phyloP scores from a whole-genome alignment of 2,888 invertebrate genomes.

The Polylopha cassiicola region DNA sequence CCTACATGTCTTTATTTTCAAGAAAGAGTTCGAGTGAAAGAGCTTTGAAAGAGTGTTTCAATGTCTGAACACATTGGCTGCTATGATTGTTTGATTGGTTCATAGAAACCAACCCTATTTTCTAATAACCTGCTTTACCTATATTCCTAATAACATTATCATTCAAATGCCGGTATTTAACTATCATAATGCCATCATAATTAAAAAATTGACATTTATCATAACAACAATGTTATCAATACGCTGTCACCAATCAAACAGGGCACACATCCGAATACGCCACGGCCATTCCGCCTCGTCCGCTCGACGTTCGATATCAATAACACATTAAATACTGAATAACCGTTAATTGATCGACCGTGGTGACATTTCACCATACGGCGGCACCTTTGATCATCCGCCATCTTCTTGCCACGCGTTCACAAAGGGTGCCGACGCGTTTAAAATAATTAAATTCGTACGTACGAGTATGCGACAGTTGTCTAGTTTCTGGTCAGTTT shows the following conservation, averaged over 20 bases:
- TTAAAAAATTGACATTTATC: not conserved
- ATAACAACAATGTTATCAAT: not conserved
- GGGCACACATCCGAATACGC: constrained; percentile 43
- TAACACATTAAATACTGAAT: constrained; percentile 58
- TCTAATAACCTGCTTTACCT: too few species aligned
- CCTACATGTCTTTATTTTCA: too few species aligned
- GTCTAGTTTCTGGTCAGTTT: constrained; percentile 54
- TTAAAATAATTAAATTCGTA: constrained; percentile 64
- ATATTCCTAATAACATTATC: too few species aligned
- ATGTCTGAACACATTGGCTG: too few species aligned
- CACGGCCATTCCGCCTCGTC: constrained; percentile 45
- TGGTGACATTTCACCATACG: constrained; percentile 71
- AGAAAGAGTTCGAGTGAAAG: too few species aligned
- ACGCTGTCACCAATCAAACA: constrained; percentile 27
- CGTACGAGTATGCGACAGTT: constrained; percentile 69
- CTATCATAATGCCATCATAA: too few species aligned
- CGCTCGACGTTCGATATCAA: constrained; percentile 49
- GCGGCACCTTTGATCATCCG: constrained; percentile 62
- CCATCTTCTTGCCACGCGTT: constrained; percentile 44
- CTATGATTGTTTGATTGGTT: too few species aligned
- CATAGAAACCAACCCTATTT: too few species aligned
- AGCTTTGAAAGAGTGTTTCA: too few species aligned
- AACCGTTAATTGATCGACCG: constrained; percentile 68
- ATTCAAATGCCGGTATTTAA: too few species aligned
- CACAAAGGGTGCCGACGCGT: constrained; percentile 60